phyloP scores from a whole-genome alignment of 2,888 invertebrate genomes.

The Epistrophe grossulariae region DNA sequence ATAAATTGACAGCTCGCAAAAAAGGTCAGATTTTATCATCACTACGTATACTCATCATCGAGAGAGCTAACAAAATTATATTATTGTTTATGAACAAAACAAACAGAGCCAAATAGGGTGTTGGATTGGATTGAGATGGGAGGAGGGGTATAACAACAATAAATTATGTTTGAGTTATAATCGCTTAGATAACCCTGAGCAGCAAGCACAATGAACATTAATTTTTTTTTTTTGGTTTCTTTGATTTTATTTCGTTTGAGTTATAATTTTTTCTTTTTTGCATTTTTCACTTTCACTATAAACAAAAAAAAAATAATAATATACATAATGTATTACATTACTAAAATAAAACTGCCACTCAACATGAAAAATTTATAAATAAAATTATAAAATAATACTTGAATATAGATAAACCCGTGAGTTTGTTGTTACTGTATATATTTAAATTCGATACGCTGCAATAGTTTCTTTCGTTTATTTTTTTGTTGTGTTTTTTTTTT shows the following conservation, averaged over 20 bases:
- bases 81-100: slow-evolving; percentile 13
- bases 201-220: slow-evolving; percentile 43
- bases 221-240: slow-evolving; percentile 14
- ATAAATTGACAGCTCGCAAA: slow-evolving; percentile 11
- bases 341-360: slow-evolving; percentile 19
- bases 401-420: slow-evolving; percentile 38
- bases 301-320: not conserved
- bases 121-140: not conserved
- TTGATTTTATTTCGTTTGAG: slow-evolving; percentile 14
- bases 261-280: slow-evolving; percentile 22
- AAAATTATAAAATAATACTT: slow-evolving; percentile 21
- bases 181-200: slow-evolving; percentile 54
- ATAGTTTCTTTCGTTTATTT: slow-evolving; percentile 33
- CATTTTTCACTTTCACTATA: slow-evolving; percentile 61
- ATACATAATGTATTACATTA: slow-evolving; percentile 28
- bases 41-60: not conserved
- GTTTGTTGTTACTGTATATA: not conserved
- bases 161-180: slow-evolving; percentile 38
- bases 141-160: not conserved
- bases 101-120: not conserved
- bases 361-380: slow-evolving; percentile 25
- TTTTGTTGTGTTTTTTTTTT: not conserved
- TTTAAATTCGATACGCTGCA: slow-evolving; percentile 54
- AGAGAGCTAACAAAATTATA: slow-evolving; percentile 5
- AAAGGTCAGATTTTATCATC: slow-evolving; percentile 13